Evolutionary conservation across 1,140 invertebrate genomes (phyloP).

Genomic region (Bilobella aurantiaca): DNA sequence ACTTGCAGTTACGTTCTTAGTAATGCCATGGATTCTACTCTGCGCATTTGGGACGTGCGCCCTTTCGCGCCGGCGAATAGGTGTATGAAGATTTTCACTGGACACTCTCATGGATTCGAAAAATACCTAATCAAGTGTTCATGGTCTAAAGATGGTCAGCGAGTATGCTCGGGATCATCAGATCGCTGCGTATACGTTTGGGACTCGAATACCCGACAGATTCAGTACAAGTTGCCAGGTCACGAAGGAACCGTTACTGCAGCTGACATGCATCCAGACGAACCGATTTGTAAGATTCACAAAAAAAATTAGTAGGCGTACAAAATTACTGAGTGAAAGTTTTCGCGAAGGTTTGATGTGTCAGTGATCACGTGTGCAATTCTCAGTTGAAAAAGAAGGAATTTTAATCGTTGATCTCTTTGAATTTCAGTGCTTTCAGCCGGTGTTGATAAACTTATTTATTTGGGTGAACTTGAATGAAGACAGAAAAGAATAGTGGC

Average conservation of each 20-base stretch:
- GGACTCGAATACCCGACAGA: constrained; percentile 82
- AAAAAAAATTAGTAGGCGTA: too few species aligned
- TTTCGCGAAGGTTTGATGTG: too few species aligned
- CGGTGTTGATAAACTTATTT: constrained; percentile 92
- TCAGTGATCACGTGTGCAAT: too few species aligned
- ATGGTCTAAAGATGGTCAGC: constrained; percentile 78
- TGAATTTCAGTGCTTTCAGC: constrained; percentile 77
- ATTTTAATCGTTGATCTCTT: too few species aligned
- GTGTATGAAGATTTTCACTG: constrained; percentile 51
- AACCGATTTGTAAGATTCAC: constrained; percentile 78
- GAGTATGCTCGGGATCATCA: constrained; percentile 80
- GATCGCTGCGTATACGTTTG: constrained; percentile 95
- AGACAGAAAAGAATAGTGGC: not conserved
- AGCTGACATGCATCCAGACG: constrained; percentile 87
- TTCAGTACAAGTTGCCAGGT: constrained; percentile 94
- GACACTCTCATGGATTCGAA: constrained; percentile 26
- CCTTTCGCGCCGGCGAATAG: constrained; percentile 90
- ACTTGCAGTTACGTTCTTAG: constrained; percentile 1
- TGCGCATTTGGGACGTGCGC: constrained; percentile 55
- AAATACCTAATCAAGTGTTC: constrained; percentile 64
- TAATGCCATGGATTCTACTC: not conserved
- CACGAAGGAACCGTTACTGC: constrained; percentile 97
- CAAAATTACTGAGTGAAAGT: not conserved
- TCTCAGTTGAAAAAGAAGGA: too few species aligned
- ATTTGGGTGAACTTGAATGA: constrained; percentile 90